phyloP scores from a whole-genome alignment of 2,888 invertebrate genomes.

The Machimus atricapillus region DNA sequence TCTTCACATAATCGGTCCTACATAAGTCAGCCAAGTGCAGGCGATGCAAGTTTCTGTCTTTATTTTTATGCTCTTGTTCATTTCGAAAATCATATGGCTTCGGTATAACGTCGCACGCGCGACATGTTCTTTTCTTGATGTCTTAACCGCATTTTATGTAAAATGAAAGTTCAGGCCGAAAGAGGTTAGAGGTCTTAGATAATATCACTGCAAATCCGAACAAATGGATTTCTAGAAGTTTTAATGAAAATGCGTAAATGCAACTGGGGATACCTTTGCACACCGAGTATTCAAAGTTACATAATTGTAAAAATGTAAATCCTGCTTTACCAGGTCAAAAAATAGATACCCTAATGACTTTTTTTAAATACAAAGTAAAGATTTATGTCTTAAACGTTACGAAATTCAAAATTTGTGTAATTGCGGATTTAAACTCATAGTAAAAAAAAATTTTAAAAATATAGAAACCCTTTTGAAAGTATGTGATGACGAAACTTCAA shows the following conservation, averaged over 20 bases:
- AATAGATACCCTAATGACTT: too few species aligned
- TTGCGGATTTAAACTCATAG: too few species aligned
- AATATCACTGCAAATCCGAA: background rate
- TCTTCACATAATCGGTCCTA: background rate
- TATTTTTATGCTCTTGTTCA: background rate
- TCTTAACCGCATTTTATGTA: background rate
- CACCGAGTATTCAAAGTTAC: too few species aligned
- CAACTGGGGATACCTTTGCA: too few species aligned
- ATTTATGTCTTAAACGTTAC: too few species aligned
- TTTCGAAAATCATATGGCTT: constrained; percentile 2
- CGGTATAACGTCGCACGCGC: background rate
- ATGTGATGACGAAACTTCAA: too few species aligned
- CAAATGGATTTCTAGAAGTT: background rate
- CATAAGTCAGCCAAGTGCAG: background rate
- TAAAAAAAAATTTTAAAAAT: too few species aligned
- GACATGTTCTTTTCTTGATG: background rate
- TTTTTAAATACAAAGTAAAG: too few species aligned
- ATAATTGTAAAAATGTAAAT: too few species aligned
- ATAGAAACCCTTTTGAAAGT: too few species aligned
- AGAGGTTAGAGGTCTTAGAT: background rate
- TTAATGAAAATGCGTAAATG: background rate
- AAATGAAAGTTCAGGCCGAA: background rate
- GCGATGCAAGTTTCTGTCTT: background rate
- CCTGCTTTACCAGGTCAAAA: too few species aligned
- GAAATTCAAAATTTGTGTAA: too few species aligned